phyloP scores from a whole-genome alignment of 2,888 invertebrate genomes.

The Antheraea assamensis region DNA sequence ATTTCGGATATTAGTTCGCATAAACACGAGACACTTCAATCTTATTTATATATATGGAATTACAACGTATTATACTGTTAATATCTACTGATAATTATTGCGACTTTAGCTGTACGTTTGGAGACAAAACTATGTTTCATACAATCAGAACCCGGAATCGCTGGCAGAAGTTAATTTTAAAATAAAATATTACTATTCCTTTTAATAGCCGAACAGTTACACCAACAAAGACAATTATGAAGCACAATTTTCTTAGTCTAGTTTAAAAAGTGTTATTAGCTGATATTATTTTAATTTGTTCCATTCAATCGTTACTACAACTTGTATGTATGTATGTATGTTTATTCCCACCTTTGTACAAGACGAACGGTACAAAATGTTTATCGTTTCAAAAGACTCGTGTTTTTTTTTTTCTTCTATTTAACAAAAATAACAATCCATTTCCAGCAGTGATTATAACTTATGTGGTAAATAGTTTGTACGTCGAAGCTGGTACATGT shows the following conservation, averaged over 20 bases:
- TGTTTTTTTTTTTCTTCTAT: slow-evolving; percentile 37
- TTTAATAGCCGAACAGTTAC: neutral
- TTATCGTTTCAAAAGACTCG: slow-evolving; percentile 41
- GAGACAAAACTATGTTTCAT: no score
- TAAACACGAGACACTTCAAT: no score
- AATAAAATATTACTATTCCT: neutral
- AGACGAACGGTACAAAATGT: slow-evolving; percentile 30
- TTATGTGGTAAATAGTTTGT: slow-evolving; percentile 18
- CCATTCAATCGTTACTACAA: slow-evolving; percentile 32
- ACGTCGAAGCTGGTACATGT: neutral
- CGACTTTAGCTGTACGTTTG: no score
- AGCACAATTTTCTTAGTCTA: slow-evolving; percentile 1
- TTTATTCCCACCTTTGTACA: slow-evolving; percentile 54
- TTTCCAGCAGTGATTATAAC: slow-evolving; percentile 60
- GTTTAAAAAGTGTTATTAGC: slow-evolving; percentile 26
- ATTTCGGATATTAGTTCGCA: no score
- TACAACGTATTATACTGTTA: no score
- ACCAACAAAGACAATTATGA: slow-evolving; percentile 7
- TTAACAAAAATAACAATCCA: slow-evolving; percentile 55
- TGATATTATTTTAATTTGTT: slow-evolving; percentile 25
- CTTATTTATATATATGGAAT: no score
- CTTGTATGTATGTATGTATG: slow-evolving; percentile 37
- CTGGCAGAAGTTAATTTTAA: neutral
- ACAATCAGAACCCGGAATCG: neutral
- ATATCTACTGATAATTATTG: no score